Conservation (phyloP, 2,797 vertebrate species). For the Staurois parvus region DNA sequence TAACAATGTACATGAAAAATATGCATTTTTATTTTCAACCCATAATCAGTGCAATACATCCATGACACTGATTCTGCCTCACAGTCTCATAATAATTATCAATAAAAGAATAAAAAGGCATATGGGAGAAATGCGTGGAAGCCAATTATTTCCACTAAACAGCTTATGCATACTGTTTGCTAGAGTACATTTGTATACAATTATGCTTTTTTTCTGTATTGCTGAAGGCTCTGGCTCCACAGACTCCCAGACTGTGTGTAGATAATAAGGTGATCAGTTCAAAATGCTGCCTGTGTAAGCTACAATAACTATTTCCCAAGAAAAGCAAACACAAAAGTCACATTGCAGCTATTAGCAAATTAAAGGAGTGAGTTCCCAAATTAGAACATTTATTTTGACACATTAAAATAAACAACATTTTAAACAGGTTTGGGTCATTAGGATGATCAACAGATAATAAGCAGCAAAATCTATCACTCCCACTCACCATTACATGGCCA, state of each 20-base stretch:
- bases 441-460: slow-evolving; percentile 27
- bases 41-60: neutral
- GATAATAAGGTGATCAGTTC: slow-evolving; percentile 56
- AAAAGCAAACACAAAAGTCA: slow-evolving; percentile 40
- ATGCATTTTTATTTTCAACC: neutral
- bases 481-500: neutral
- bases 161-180: slow-evolving; percentile 51
- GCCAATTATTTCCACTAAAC: slow-evolving; percentile 51
- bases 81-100: slow-evolving; percentile 23
- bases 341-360: slow-evolving; percentile 31
- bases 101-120: slow-evolving; percentile 40
- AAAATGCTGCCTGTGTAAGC: slow-evolving; percentile 18
- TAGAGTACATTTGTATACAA: slow-evolving; percentile 50
- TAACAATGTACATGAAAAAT: slow-evolving; percentile 3
- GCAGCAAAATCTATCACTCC: slow-evolving; percentile 27
- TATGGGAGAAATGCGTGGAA: slow-evolving; percentile 32
- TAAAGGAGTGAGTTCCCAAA: slow-evolving; percentile 34
- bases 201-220: slow-evolving; percentile 43
- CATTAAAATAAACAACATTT: slow-evolving; percentile 37
- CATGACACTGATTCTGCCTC: slow-evolving; percentile 12
- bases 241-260: slow-evolving; percentile 21
- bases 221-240: slow-evolving; percentile 49
- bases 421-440: slow-evolving; percentile 25
- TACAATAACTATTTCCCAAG: slow-evolving; percentile 41
- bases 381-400: slow-evolving; percentile 47